phyloP scores from a whole-genome alignment of 2,797 vertebrate species.

The Neosilurus hyrtlii region DNA sequence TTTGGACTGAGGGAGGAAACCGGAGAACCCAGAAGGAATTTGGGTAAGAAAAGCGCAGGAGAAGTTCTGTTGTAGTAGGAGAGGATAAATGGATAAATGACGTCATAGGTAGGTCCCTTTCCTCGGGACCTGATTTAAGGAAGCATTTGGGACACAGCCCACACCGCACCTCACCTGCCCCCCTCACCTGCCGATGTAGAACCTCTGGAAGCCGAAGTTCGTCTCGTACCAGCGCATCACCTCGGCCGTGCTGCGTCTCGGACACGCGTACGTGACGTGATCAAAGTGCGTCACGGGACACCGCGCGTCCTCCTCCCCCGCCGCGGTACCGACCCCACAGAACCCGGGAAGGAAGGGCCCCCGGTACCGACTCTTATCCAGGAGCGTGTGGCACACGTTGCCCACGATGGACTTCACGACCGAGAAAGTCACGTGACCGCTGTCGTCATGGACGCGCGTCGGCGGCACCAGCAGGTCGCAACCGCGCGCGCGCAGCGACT shows the following conservation, averaged over 20 bases:
- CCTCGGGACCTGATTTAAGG: neutral
- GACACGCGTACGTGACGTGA: slow-evolving; percentile 87
- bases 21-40: too few species aligned
- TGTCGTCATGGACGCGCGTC: slow-evolving; percentile 70
- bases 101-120: neutral
- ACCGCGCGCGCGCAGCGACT: slow-evolving; percentile 69
- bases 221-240: slow-evolving; percentile 84
- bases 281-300: slow-evolving; percentile 83
- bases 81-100: too few species aligned
- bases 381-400: slow-evolving; percentile 86
- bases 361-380: slow-evolving; percentile 77
- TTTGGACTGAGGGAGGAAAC: too few species aligned
- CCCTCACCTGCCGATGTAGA: slow-evolving; percentile 76
- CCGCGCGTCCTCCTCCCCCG: neutral
- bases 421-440: slow-evolving; percentile 76
- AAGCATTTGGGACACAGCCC: too few species aligned
- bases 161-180: neutral
- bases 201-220: slow-evolving; percentile 83
- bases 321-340: slow-evolving; percentile 35
- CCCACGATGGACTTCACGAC: slow-evolving; percentile 81
- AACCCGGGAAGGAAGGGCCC: slow-evolving; percentile 87
- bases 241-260: slow-evolving; percentile 58
- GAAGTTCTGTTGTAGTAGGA: too few species aligned
- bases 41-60: too few species aligned
- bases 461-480: slow-evolving; percentile 81